Percentiles rank a stretch among this genome's conserved stretches.
Evolutionary conservation across 2,797 vertebrate genomes (phyloP).

Genomic region (Epinephelus coioides): DNA sequence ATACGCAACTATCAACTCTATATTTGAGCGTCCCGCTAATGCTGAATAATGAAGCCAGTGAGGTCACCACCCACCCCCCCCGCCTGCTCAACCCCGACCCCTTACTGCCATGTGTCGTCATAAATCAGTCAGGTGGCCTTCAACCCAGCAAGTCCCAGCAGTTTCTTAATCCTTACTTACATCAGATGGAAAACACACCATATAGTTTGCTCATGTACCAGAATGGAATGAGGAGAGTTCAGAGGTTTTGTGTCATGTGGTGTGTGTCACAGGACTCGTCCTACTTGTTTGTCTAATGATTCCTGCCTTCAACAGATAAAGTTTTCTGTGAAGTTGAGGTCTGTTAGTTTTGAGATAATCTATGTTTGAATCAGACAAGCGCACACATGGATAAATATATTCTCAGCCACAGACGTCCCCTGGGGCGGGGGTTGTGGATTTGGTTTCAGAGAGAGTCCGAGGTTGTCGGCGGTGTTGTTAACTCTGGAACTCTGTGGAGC

Average conservation of each 20-base stretch:
- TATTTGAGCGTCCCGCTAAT: slow-evolving; percentile 48
- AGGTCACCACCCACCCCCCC: slow-evolving; percentile 8
- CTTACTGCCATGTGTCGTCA: slow-evolving; percentile 28
- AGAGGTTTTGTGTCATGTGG: slow-evolving; percentile 32
- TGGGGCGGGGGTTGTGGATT: slow-evolving; percentile 12
- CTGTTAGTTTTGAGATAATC: slow-evolving; percentile 43
- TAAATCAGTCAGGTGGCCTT: slow-evolving; percentile 47
- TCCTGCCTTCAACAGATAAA: not conserved
- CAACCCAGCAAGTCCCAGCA: not conserved
- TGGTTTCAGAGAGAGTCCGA: slow-evolving; percentile 42
- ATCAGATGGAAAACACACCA: not conserved
- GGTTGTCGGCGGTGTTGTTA: slow-evolving; percentile 3
- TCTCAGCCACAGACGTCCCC: slow-evolving; percentile 4
- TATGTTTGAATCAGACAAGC: slow-evolving; percentile 31
- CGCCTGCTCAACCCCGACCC: not conserved
- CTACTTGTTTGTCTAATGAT: slow-evolving; percentile 7
- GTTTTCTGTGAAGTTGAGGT: slow-evolving; percentile 7
- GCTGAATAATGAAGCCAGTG: slow-evolving; percentile 41
- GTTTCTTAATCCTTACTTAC: not conserved
- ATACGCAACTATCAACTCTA: slow-evolving; percentile 27
- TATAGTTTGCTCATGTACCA: not conserved
- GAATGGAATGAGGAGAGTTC: not conserved
- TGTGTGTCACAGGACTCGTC: slow-evolving; percentile 28
- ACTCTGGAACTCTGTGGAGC: not conserved
- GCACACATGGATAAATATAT: slow-evolving; percentile 31